Conservation (phyloP, 2,888 invertebrate species). For the Acholoe squamosa region DNA sequence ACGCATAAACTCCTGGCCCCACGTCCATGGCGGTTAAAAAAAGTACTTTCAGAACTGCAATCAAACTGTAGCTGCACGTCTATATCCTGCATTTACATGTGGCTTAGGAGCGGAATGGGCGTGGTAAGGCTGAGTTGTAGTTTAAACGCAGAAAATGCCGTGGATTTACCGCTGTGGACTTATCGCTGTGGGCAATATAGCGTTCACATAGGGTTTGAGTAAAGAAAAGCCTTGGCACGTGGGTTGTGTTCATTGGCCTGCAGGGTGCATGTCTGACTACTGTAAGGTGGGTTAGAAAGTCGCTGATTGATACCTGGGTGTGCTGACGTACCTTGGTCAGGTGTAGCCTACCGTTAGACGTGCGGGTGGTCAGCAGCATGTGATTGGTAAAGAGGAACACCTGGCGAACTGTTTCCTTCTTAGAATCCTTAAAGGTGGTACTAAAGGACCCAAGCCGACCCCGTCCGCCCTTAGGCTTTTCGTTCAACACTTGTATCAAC, state of each 20-base stretch:
- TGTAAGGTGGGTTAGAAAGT: not conserved
- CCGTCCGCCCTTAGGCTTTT: slow-evolving; percentile 86
- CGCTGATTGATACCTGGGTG: slow-evolving; percentile 27
- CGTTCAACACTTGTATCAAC: slow-evolving; percentile 89
- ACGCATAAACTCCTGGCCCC: no score
- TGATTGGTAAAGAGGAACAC: slow-evolving; percentile 96
- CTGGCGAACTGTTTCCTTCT: slow-evolving; percentile 90
- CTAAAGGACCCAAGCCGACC: slow-evolving; percentile 86
- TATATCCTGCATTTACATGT: no score
- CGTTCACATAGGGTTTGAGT: no score
- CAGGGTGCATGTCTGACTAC: not conserved
- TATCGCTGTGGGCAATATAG: no score
- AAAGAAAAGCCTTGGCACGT: not conserved
- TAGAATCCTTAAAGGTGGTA: slow-evolving; percentile 83
- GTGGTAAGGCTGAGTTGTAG: no score
- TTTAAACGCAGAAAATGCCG: no score
- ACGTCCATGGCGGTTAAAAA: no score
- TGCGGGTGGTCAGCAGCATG: slow-evolving; percentile 91
- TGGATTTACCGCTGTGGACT: no score
- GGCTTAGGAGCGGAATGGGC: no score
- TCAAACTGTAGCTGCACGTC: no score
- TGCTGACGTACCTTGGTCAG: slow-evolving; percentile 86
- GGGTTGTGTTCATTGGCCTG: not conserved
- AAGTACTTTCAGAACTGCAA: no score
- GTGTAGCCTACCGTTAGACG: slow-evolving; percentile 93